These are phyloP conservation scores for Centruroides sculpturatus DNA, from an alignment of 1,140 invertebrate genomes.

Conservation along the genomic window DNA sequence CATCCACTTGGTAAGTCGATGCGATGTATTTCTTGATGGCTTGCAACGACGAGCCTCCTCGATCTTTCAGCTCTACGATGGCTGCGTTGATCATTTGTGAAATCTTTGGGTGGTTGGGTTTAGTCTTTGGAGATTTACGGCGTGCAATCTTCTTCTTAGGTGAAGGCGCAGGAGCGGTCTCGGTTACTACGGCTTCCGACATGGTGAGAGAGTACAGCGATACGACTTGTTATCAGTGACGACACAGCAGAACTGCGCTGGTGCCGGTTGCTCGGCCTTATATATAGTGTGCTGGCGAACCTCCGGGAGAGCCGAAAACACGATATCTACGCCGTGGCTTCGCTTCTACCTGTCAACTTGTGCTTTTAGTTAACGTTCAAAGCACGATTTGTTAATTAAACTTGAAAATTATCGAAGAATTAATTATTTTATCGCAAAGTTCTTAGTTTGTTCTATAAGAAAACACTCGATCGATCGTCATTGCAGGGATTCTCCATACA, in stretches of 20 bases:
- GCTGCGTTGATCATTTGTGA: slow-evolving; percentile 20
- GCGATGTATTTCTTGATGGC: slow-evolving; percentile 49
- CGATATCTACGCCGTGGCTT: neutral
- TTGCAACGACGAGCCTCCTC: slow-evolving; percentile 41
- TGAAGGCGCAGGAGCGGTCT: neutral
- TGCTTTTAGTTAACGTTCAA: too few relatives aligned
- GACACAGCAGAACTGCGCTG: neutral
- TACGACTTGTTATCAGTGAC: too few relatives aligned
- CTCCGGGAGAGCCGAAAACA: slow-evolving; percentile 14
- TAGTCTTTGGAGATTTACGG: slow-evolving; percentile 16
- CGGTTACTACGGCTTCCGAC: neutral
- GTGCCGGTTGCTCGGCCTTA: neutral
- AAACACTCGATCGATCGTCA: too few relatives aligned
- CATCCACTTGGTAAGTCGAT: slow-evolving; percentile 40
- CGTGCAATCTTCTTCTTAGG: slow-evolving; percentile 21
- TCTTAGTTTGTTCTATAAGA: too few relatives aligned
- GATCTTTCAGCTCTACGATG: slow-evolving; percentile 30
- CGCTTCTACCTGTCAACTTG: too few relatives aligned
- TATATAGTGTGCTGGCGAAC: slow-evolving; percentile 8
- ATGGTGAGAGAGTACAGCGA: neutral
- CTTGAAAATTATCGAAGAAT: too few relatives aligned
- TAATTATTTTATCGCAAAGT: too few relatives aligned
- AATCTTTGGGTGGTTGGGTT: slow-evolving; percentile 20
- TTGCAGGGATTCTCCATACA: too few relatives aligned
- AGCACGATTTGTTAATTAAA: too few relatives aligned